Evolutionary conservation across 2,888 invertebrate species (phyloP), one percentile per base, ranked within the genome.

Genomic region (Mimas tiliae): DNA sequence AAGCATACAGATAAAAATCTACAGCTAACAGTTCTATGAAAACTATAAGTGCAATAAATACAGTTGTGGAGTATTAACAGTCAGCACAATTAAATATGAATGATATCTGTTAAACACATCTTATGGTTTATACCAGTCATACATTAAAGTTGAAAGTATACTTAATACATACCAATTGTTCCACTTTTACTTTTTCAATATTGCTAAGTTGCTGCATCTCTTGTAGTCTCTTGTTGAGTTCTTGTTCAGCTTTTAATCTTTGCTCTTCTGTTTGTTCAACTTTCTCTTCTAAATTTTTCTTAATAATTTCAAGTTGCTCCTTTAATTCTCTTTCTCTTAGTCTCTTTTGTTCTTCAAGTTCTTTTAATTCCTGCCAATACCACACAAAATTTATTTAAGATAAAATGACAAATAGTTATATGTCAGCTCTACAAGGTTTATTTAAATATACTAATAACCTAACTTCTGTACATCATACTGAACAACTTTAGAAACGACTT

Each of bases 261-360:
- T 94, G 89, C 64, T 88, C 86, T 70, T 94, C 89, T 45, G 90
- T 91, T 62, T 92, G 80, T 67, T 92, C 83, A 51, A 91, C 83
- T 75, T 90, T 85, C 48, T 86, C 88, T 79, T 79, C 88, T 65
- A 89, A 84, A 68, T 84, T 84, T 66, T 89, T 85, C 70, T 78
- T 85, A 67, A 89, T 93, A 76, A 75, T 88, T 77, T 80, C 83
- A 68, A 92, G 72, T 73, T 91, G 87, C 69, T 85, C 77, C 69
- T 87, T 78, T 7, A 94, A 77, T 72, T 91, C 89, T 65, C 72
- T 76, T 76, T 92, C 93, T 66, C 88, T 80, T 64, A 77, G 75
- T 66, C 78, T 80, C 68, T 89, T 93, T 72, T 87, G 83, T 71
- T 90, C 86, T 71, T 87, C 83, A 68, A 91, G 74, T 71, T 87